Evolutionary conservation across 2,888 invertebrate species (phyloP).

Genomic region (Eilema caniola): DNA sequence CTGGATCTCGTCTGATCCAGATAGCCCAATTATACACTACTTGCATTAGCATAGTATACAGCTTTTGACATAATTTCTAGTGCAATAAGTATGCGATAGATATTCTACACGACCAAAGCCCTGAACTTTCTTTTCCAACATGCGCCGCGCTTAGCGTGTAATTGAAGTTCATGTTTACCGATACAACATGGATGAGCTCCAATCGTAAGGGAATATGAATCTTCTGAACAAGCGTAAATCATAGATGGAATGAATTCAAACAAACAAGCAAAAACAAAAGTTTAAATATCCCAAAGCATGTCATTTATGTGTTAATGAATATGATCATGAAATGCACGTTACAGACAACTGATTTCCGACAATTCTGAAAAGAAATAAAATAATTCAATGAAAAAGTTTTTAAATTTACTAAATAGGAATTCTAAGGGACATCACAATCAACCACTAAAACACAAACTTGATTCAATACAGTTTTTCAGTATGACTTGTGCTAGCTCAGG

Average conservation of each 20-base stretch:
- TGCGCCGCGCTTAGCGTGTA: not conserved
- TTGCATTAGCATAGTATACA: no score
- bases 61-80: no score
- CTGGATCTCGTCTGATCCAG: no score
- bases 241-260: not conserved
- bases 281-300: no score
- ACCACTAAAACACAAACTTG: conserved; percentile 15
- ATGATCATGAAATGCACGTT: no score
- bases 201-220: not conserved
- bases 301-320: no score
- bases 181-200: not conserved
- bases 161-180: not conserved
- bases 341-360: no score
- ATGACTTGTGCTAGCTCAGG: conserved; percentile 37
- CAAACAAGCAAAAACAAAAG: not conserved
- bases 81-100: not conserved
- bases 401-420: not conserved
- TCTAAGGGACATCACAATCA: not conserved
- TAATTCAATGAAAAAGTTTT: no score
- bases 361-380: no score
- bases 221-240: not conserved
- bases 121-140: not conserved
- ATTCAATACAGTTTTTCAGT: conserved; percentile 22
- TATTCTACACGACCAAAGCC: not conserved
- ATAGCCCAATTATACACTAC: no score